A percentile compares a stretch with the other conserved stretches of the same genome.
These are phyloP conservation scores for Drosophila recens DNA, from an alignment of 2,888 invertebrate genomes.

Conservation along the genomic window DNA sequence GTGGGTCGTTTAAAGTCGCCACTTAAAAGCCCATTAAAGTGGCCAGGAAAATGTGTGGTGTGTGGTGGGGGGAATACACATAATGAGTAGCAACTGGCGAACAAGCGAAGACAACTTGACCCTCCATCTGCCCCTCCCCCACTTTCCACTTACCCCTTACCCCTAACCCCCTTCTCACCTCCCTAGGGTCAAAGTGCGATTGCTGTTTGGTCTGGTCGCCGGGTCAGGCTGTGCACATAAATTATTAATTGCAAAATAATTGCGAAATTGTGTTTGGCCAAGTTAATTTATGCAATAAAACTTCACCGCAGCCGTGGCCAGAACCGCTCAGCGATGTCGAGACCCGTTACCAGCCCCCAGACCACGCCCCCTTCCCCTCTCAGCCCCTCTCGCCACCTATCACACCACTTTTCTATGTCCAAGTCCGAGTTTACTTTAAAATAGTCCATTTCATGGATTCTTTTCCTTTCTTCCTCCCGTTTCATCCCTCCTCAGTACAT, in stretches of 20 bases:
- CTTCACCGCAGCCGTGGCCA: constrained; percentile 53
- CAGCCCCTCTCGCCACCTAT: background rate
- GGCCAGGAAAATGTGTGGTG: background rate
- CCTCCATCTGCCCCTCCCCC: background rate
- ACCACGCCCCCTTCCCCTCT: background rate
- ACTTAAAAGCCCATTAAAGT: constrained; percentile 49
- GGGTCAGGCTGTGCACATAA: constrained; percentile 60
- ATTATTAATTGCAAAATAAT: constrained; percentile 82
- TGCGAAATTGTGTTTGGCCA: constrained; percentile 80
- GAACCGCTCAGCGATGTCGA: constrained; percentile 28
- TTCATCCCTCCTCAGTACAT: background rate
- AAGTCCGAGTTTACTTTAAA: constrained; percentile 46
- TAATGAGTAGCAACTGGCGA: constrained; percentile 42
- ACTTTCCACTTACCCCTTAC: background rate
- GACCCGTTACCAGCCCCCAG: constrained; percentile 3
- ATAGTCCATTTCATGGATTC: constrained; percentile 36
- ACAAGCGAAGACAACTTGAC: constrained; percentile 37
- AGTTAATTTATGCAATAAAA: constrained; percentile 79
- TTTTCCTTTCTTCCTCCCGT: constrained; percentile 2
- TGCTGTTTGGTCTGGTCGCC: constrained; percentile 14
- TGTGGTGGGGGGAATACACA: background rate
- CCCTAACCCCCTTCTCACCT: too few relatives aligned
- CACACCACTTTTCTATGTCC: background rate
- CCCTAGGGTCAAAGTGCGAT: background rate
- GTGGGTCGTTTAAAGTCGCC: constrained; percentile 48